Base-by-base conservation (phyloP, 2,888 invertebrate genomes). In the Rhagium mordax region DNA sequence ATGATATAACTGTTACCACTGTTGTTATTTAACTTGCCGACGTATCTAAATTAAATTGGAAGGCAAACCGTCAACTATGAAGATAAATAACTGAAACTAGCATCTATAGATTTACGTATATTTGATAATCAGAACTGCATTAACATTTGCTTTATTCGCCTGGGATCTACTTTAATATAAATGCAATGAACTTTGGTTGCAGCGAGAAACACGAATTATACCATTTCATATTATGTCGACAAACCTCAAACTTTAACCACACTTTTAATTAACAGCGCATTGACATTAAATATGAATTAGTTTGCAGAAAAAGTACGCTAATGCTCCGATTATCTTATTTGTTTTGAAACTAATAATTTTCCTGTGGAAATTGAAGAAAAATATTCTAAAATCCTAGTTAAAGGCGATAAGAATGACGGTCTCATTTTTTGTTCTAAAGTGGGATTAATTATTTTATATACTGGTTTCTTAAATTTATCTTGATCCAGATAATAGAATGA, bases 81-180 rank as follows among this genome's bases (percentile, higher is more conserved):
- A 67, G 67, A 57, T 57, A 67, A 67, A 57, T 67, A 67, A 41
- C 67, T 55, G 33, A 65, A 67, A 67, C 55, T 67, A 67, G 47
- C 47, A 57, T 27, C 57, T 57, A 67, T 67, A 47, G 47, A 67
- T 67, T 67, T 57, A 57, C 57, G 67, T 57, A 21, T 57, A 67
- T 55, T 57, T 67, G 57, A 47, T 67, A 21, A 13, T 55, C 67
- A 67, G 67, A 47, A 57, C 67, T 67, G 47, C 67, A 67, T 67
- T 67, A 67, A 55, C 55, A 57, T 67, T 67, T 57, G 57, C 57
- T 15, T 67, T 67, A 57, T 21, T 41, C 67, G 48, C 67, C 57
- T 27, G 67, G 67, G 55, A 67, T 57, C 29, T 47, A 27, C 57
- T 67, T 67, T 57, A 67, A 53, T 33, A 55, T 65, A 65, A 67